Evolutionary conservation across 1,140 invertebrate species (phyloP), one percentile per base, ranked within the genome.

Genomic region (Hylaeus anthracinus): DNA sequence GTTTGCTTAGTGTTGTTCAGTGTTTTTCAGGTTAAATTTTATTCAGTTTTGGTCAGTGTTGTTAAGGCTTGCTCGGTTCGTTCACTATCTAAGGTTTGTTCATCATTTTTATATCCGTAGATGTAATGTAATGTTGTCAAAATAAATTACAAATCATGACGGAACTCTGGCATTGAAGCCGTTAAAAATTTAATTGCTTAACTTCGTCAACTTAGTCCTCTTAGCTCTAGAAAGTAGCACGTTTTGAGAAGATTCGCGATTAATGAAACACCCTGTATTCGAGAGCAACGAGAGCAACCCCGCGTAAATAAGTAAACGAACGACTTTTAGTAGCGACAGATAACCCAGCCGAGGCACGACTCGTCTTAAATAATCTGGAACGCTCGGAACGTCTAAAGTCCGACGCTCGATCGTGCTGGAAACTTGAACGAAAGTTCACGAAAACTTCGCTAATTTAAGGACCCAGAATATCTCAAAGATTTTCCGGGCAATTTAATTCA

Each of bases 401-500:
- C 26, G 9, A 12, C 48, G 41, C 56, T 61, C 14, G 61, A 72
- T 26, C 55, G 8, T 5, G 26, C 41, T 39, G 5, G 2, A 43
- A 58, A n/a, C 55, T 55, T 55, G 51, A 0, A 6, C 1, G 41
- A 48, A 76, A 76, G 51, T 76, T 67, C 26, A 5, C 5, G 41
- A 76, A 51, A 51, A 76, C n/a, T 69, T 76, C 39, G 63, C 65
- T 67, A 56, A 67, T 69, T 67, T 45, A 58, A 58, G 51, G 41
- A 55, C 14, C 64, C n/a, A 69, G 64, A 9, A 67, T 76, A 76
- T 56, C 51, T 76, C 73, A 76, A 76, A 67, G 67, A 76, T 76
- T 76, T 76, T 76, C 41, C 73, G 43, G 64, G 9, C 73, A 15
- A 58, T 76, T 76, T 76, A 76, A 76, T 76, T 76, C 63, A 45